Evolutionary conservation across 2,797 vertebrate species (phyloP), one percentile per base, ranked within the genome.

Genomic region (Salmo trutta): DNA sequence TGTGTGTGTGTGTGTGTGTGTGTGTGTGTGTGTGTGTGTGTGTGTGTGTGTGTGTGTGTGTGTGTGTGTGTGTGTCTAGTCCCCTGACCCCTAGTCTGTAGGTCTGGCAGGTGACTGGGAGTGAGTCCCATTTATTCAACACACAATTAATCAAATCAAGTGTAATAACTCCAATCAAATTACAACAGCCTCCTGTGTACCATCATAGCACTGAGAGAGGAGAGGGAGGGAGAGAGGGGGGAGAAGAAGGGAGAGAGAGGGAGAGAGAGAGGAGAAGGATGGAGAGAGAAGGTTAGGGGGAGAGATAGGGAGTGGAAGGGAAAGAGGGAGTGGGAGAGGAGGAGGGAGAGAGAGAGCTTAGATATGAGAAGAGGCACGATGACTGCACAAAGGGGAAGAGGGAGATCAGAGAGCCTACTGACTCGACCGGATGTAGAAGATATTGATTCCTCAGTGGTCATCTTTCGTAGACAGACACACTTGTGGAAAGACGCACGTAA

Each of bases 161-260:
- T 88, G 85, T 88, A 88, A 90, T 89, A 89, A 82, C 81, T 86
- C 82, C 85, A 83, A 90, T 91, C 85, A 90, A 90, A 92, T 90
- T 88, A 88, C 85, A 88, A 75, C 82, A 88, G 81, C 86, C 90
- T 90, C 85, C 79, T 83, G 85, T 83, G 88, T 83, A 86, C 83
- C 68, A 83, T 87, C 86, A 59, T 17, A 59, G 83, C 81, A 79
- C 79, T 81, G 82, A 67, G 74, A 78, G 67, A 66, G 59, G 67
- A 83, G 53, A 73, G 78, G 59, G 67, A 77, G 77, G 75, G 21
- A 31, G 66, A 59, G 66, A 64, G 59, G 67, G 74, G 80, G 54
- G 74, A 75, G 27, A 31, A 64, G 53, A 62, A 67, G 53, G 59
- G 71, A 31, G 66, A 68, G 3, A 31, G 69, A 79, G 70, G 31